phyloP scores from a whole-genome alignment of 1,140 invertebrate genomes.

The Thaumetopoea pityocampa region DNA sequence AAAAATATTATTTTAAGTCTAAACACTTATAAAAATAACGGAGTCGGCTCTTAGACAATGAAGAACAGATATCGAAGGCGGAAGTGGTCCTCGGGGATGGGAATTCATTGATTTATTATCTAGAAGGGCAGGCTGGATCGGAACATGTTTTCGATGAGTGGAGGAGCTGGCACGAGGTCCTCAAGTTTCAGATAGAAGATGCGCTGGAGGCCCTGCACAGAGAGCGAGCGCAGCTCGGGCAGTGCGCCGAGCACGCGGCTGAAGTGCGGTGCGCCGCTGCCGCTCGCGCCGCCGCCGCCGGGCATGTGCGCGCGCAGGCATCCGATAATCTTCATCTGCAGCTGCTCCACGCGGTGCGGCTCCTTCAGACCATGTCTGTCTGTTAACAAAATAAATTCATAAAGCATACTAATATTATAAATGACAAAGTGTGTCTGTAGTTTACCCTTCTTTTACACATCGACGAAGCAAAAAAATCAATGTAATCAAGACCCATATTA shows the following conservation, averaged over 20 bases:
- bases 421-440: too few relatives aligned
- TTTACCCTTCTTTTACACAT: too few relatives aligned
- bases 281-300: constrained; percentile 90
- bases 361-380: constrained; percentile 95
- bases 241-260: constrained; percentile 93
- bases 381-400: constrained; percentile 70
- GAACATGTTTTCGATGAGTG: constrained; percentile 96
- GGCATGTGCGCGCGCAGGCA: constrained; percentile 96
- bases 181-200: constrained; percentile 96
- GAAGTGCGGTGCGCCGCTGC: constrained; percentile 93
- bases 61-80: constrained; percentile 56
- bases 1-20: constrained; percentile 67
- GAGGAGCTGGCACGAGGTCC: constrained; percentile 92
- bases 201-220: constrained; percentile 93
- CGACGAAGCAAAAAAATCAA: too few relatives aligned
- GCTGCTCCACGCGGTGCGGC: constrained; percentile 92
- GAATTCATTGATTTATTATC: too few relatives aligned
- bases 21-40: constrained; percentile 72
- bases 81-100: constrained; percentile 53
- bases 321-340: constrained; percentile 97
- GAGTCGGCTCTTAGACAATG: constrained; percentile 57
- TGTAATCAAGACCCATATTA: too few relatives aligned
- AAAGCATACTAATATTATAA: not conserved
- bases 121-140: constrained; percentile 95
- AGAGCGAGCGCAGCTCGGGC: constrained; percentile 92